Base-by-base conservation (phyloP, 1,140 invertebrate species). In the Micrasema minimum region DNA sequence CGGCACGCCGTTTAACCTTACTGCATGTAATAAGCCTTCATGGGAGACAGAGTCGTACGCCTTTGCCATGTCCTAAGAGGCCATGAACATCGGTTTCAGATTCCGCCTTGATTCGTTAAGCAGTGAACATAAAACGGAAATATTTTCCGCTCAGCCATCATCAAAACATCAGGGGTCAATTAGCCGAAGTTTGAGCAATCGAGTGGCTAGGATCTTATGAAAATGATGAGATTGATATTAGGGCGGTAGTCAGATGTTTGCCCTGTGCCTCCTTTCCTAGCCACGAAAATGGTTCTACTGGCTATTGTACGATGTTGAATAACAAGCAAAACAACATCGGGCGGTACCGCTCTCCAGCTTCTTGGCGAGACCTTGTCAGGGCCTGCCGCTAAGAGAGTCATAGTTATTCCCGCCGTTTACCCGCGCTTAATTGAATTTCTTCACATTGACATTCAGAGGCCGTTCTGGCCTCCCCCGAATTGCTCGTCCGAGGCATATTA, bases 41-140 rank as follows among this genome's bases (percentile, higher is more conserved):
- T 82, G 81, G 3, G 79, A 77, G 64, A 82, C 80, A 5, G 78
- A 77, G 43, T 84, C 80, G 69, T 80, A 83, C 18, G 79, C 78
- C 64, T 79, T 78, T 6, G 73, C 50, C 76, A 79, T 77, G 69
- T 80, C 78, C 10, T 80, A 74, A 2, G 79, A 70, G 6, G 78
- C 76, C 20, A 81, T n/a, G n/a, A 78, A 76, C 41, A 76, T 78
- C 11, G 79, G n/a, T n/a, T n/a, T n/a, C n/a, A n/a, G n/a, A n/a
- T n/a, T n/a, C n/a, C n/a, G n/a, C 77, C 65, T 43, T 70, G 71
- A 22, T 66, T 69, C 66, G 75, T 72, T 64, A 77, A 71, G 35
- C 77, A 79, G 75, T 0, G 76, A 76, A 48, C 81, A 77, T 45
- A 82, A 70, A 20, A 78, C 72, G 11, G 78, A 70, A 12, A 76